Base-by-base conservation (phyloP, 2,113 vertebrate species). In the Dasypus novemcinctus region DNA sequence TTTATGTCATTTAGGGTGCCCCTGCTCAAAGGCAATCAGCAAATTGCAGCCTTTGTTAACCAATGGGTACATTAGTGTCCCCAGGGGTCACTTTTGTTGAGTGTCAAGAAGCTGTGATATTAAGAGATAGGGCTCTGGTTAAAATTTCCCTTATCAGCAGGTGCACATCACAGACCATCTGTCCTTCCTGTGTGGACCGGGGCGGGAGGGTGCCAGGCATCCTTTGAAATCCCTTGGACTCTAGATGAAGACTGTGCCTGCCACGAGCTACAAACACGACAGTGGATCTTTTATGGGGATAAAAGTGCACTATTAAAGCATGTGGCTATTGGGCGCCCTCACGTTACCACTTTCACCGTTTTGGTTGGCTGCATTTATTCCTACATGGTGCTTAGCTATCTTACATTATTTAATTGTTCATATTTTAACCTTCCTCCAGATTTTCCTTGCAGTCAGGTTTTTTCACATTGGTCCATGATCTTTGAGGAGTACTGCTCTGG, bases 351-450 rank as follows among this genome's bases (percentile, higher is more conserved):
- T 25, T 43, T 85, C 23, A n/a, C n/a, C 6, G 15, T 81, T 94
- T 46, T 25, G 46, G 27, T 87, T 93, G 46, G 38, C 71, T 41
- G 13, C 27, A 64, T 63, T 66, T 82, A 33, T 20, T 7, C 27
- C 7, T 41, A 29, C 52, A 54, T 38, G 1, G 18, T 69, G 31
- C 43, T n/a, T 41, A n/a, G 3, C 61, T 78, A 4, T 74, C 21
- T n/a, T 63, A 33, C 18, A 21, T 36, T 72, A n/a, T 54, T 59
- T 46, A 46, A n/a, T 74, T 64, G 25, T 86, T 90, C 78, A 7
- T 52, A 68, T 87, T 95, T 95, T 72, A 81, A 84, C 33, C 66
- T 95, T 81, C 41, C 80, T 63, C 9, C 31, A 25, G 52, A 71
- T 78, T 63, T 76, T 46, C 74, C 63, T 86, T 54, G 1, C 21